A percentile compares a stretch with the other conserved stretches of the same genome.
Conservation (phyloP, 2,888 invertebrate species). For the Stomorhina lunata region DNA sequence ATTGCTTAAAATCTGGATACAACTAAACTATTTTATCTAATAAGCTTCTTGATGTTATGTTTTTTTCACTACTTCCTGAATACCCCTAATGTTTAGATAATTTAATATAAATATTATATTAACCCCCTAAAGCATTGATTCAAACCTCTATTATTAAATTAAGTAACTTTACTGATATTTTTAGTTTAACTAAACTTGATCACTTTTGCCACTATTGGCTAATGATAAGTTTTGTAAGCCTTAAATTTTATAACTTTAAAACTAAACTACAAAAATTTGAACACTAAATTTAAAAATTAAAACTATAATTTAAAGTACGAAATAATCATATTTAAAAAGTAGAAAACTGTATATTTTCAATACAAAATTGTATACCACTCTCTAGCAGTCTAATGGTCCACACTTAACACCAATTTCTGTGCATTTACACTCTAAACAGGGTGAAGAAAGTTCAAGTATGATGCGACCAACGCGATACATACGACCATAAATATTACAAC, state of each 20-base stretch:
- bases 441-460: slow-evolving; percentile 89
- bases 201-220: not conserved
- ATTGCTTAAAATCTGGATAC: too few relatives aligned
- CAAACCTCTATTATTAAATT: not conserved
- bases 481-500: slow-evolving; percentile 93
- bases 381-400: slow-evolving; percentile 83
- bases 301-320: slow-evolving; percentile 15
- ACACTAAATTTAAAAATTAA: not conserved
- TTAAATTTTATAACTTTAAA: not conserved
- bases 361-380: slow-evolving; percentile 68
- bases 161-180: not conserved
- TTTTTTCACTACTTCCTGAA: too few relatives aligned
- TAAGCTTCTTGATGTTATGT: not conserved
- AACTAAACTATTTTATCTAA: too few relatives aligned
- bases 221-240: not conserved
- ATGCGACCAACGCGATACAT: slow-evolving; percentile 92
- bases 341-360: not conserved
- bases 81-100: slow-evolving; percentile 3
- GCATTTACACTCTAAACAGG: slow-evolving; percentile 92
- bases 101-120: slow-evolving; percentile 66
- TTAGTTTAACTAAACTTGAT: slow-evolving; percentile 6
- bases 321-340: not conserved
- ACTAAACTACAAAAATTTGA: not conserved
- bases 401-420: slow-evolving; percentile 93
- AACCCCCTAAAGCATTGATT: slow-evolving; percentile 29